Evolutionary conservation across 2,888 invertebrate species (phyloP).

Genomic region (Amiota mariae): DNA sequence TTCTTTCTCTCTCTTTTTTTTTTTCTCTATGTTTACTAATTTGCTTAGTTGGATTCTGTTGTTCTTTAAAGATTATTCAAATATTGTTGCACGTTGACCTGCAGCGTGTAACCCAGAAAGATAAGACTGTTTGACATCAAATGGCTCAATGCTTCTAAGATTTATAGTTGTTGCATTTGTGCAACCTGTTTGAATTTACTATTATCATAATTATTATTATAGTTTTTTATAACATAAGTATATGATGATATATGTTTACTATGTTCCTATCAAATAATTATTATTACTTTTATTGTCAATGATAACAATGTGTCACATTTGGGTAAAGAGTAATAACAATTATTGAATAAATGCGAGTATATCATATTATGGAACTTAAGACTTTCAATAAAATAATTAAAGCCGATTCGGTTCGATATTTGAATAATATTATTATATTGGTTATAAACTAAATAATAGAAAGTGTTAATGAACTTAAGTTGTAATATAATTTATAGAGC

Average conservation of each 20-base stretch:
- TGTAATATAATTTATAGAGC: too few species aligned
- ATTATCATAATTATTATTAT: neutral
- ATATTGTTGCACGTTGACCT: conserved; percentile 64
- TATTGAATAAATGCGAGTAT: neutral
- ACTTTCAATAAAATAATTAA: conserved; percentile 24
- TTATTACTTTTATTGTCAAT: conserved; percentile 13
- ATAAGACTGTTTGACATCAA: conserved; percentile 43
- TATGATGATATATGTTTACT: neutral
- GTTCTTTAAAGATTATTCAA: conserved; percentile 58
- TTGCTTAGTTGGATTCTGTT: neutral
- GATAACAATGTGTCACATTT: neutral
- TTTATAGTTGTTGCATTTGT: neutral
- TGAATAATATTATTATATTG: too few species aligned
- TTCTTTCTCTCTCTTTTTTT: too few species aligned
- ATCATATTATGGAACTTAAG: conserved; percentile 7
- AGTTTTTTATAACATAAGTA: neutral
- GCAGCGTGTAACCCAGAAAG: conserved; percentile 51
- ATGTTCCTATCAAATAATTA: neutral
- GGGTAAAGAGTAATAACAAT: neutral
- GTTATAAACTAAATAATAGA: too few species aligned
- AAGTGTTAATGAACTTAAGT: too few species aligned
- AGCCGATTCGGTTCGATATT: too few species aligned
- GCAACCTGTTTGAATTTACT: neutral
- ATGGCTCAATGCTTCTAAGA: neutral
- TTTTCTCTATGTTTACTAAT: too few species aligned